Evolutionary conservation across 2,113 vertebrate species (phyloP), one percentile per base, ranked within the genome.

Genomic region (Vireo altiloquus): DNA sequence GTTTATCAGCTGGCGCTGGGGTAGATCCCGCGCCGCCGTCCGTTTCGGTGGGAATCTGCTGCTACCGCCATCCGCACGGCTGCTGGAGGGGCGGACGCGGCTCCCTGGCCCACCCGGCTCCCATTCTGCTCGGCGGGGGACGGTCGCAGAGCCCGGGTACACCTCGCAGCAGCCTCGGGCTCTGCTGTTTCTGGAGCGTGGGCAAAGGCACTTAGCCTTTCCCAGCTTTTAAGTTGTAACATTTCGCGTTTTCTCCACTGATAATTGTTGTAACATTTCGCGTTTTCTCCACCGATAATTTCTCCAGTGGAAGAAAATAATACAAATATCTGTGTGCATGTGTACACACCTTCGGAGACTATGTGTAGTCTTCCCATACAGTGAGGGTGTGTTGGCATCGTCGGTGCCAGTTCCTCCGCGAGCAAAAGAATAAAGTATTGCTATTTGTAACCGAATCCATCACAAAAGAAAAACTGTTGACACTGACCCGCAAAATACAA

Each of bases 271-370:
- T 25, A 78, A 31, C 31, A 22, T 52, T 39, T 57, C 2, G 10
- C 24, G 7, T 82, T 92, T 88, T 37, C 44, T 60, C 33, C 78
- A 21, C 14, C 17, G 59, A 31, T 25, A 22, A 25, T 42, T 82
- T 85, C 7, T 75, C 18, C 5, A 4, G 15, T 47, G 16, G 11
- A 47, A 63, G 82, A 85, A 39, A 46, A 11, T 21, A 28, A 37
- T 11, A 33, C 20, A 16, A 25, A 28, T 18, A 30, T 15, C 1
- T 42, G 3, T 25, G 2, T 30, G 3, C 10, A 1, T 13, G 7
- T 35, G 3, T 10, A 8, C 47, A 27, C 7, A 40, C 17, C 40
- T 81, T 53, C n/a, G 19, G 66, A 82, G 42, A 27, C 23, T 35
- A 53, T 2, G 10, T 20, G 7, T 27, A 59, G 30, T 30, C 10